A percentile compares a stretch with the other conserved stretches of the same genome.
Conservation (phyloP, 2,888 invertebrate genomes). For the Eupsilia transversa region DNA sequence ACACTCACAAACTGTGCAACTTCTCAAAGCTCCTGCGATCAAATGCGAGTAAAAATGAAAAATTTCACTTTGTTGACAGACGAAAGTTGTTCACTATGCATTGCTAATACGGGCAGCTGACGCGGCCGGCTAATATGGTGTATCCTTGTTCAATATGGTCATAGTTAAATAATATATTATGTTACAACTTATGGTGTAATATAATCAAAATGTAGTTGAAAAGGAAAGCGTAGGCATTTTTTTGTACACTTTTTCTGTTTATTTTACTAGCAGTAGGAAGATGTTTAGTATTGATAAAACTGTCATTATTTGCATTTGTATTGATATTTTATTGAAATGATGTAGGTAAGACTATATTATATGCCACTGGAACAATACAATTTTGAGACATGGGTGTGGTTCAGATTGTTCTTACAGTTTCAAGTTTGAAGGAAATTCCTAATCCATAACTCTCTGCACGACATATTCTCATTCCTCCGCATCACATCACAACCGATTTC, state of each 20-base stretch:
- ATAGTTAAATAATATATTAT: slow-evolving; percentile 50
- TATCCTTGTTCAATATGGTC: slow-evolving; percentile 50
- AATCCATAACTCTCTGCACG: background rate
- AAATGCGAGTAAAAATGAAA: slow-evolving; percentile 65
- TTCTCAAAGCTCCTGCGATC: slow-evolving; percentile 39
- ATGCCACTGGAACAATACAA: background rate
- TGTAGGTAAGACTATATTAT: background rate
- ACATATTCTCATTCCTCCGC: too few relatives aligned
- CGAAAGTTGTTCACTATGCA: slow-evolving; percentile 47
- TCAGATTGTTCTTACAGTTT: too few relatives aligned
- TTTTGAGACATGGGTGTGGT: too few relatives aligned
- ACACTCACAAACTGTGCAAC: slow-evolving; percentile 45
- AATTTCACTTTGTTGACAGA: slow-evolving; percentile 48
- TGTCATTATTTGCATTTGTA: background rate
- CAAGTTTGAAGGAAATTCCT: background rate
- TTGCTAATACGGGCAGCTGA: slow-evolving; percentile 37
- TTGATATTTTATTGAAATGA: background rate
- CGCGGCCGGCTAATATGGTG: slow-evolving; percentile 24
- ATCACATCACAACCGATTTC: too few relatives aligned
- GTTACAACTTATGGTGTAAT: slow-evolving; percentile 15
- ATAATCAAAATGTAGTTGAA: background rate
- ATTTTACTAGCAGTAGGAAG: background rate
- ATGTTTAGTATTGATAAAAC: background rate
- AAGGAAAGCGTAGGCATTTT: background rate
- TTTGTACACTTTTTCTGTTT: background rate